Conservation (phyloP, 2,797 vertebrate genomes). For the Limosa lapponica region DNA sequence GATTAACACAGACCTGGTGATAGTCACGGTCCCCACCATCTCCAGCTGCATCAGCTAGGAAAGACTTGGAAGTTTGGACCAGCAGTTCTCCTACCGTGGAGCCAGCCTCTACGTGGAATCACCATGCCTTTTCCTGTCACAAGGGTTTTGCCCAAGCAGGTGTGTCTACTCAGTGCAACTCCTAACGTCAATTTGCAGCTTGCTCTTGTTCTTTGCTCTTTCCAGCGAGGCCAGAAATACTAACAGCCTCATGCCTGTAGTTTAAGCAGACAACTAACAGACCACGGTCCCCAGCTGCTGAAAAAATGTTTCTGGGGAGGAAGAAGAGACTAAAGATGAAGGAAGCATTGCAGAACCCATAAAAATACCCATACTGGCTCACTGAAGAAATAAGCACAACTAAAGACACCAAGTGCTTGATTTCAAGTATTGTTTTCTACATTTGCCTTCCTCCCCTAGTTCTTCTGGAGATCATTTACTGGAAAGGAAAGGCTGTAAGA, state of each 20-base stretch:
- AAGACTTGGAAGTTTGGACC: not conserved
- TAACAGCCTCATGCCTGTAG: not conserved
- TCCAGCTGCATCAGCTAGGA: not conserved
- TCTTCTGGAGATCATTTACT: not conserved
- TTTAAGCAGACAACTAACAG: not conserved
- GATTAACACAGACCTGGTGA: not conserved
- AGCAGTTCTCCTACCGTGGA: not conserved
- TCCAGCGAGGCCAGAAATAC: not conserved
- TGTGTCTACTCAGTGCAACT: not conserved
- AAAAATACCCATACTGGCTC: not conserved
- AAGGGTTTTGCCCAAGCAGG: not conserved
- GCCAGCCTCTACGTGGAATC: not conserved
- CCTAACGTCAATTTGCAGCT: not conserved
- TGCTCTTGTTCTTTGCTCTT: not conserved
- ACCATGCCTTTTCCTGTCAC: not conserved
- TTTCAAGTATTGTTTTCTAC: not conserved
- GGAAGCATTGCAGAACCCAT: not conserved
- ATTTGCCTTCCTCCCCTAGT: not conserved
- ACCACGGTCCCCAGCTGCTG: not conserved
- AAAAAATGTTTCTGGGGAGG: not conserved
- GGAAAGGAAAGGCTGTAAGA: not conserved
- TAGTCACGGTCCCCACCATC: accelerated
- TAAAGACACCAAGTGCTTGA: not conserved
- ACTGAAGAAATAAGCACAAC: not conserved
- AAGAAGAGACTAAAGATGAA: not conserved